Percentiles rank a stretch among this genome's conserved stretches.
phyloP scores from a whole-genome alignment of 2,888 invertebrate genomes.

The Caradrina kadenii region DNA sequence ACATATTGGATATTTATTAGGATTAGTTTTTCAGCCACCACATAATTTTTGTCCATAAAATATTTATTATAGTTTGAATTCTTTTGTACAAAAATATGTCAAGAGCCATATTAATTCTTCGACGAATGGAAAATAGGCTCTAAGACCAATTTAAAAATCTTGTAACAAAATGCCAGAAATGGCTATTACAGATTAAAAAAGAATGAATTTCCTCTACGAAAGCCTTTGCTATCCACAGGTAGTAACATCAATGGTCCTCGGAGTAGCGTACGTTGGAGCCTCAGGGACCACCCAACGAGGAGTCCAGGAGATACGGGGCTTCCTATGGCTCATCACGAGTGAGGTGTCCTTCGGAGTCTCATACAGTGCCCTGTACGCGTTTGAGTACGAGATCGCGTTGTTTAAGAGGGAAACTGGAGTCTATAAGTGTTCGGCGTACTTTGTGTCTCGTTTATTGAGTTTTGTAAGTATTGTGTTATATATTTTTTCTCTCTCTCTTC shows the following conservation, averaged over 20 bases:
- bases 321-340: conserved; percentile 87
- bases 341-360: conserved; percentile 86
- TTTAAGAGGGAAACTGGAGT: conserved; percentile 85
- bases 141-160: too few species aligned
- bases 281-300: conserved; percentile 85
- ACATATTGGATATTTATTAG: too few species aligned
- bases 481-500: too few species aligned
- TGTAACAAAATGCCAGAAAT: too few species aligned
- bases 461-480: conserved; percentile 74
- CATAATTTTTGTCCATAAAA: too few species aligned
- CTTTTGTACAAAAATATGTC: too few species aligned
- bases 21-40: too few species aligned
- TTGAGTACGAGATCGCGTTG: conserved; percentile 81
- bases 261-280: conserved; percentile 82
- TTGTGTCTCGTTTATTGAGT: conserved; percentile 77
- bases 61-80: too few species aligned
- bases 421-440: conserved; percentile 85
- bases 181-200: too few species aligned
- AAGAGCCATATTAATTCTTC: too few species aligned
- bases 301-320: conserved; percentile 85
- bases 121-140: too few species aligned
- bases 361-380: conserved; percentile 85
- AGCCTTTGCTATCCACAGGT: conserved; percentile 66
- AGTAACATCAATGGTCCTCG: conserved; percentile 83
- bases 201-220: not conserved